Evolutionary conservation across 2,113 vertebrate genomes (phyloP), one percentile per base, ranked within the genome.

Genomic region (Austrofundulus limnaeus): DNA sequence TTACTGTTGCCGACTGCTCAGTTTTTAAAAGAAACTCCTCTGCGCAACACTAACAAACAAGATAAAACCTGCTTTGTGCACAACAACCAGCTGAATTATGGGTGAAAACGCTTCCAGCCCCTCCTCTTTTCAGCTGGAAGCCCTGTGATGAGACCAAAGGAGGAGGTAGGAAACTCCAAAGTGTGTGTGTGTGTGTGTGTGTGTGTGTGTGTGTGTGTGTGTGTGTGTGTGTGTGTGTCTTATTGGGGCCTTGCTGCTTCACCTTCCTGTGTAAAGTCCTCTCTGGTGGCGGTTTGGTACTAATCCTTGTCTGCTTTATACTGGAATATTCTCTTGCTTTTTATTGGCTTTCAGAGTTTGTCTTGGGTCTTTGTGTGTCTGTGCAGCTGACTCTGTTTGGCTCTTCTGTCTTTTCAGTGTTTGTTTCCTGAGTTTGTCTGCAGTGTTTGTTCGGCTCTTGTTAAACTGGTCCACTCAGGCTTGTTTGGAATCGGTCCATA

Each of bases 161-260:
- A 74, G 81, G 85, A 91, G 85, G 88, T 91, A 90, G 87, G 89
- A 88, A 69, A 77, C 23, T 14, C 55, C 78, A 78, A 19, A 21
- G 34, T 87, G 0, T 70, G 39, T 84, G 62, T 85, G 57, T 66
- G 25, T 65, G 31, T n/a, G n/a, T n/a, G n/a, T n/a, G n/a, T n/a
- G n/a, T n/a, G n/a, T n/a, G n/a, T n/a, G n/a, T 77, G 48, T 75
- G 58, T 71, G 42, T 65, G 42, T 55, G 28, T 46, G 54, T 62
- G 51, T 80, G 61, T 79, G 51, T 42, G 28, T 51, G 31, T 61
- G 42, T 52, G 24, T 75, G 70, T 86, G 82, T 79, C 47, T 83
- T 66, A 67, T 67, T 57, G 58, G 45, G 71, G 78, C 72, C 77
- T 81, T 72, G 64, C 81, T 80, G 69, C 78, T 78, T 85, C 70